These are phyloP conservation scores for Mus spretus DNA, from an alignment of 2,797 vertebrate species.

Conservation along the genomic window DNA sequence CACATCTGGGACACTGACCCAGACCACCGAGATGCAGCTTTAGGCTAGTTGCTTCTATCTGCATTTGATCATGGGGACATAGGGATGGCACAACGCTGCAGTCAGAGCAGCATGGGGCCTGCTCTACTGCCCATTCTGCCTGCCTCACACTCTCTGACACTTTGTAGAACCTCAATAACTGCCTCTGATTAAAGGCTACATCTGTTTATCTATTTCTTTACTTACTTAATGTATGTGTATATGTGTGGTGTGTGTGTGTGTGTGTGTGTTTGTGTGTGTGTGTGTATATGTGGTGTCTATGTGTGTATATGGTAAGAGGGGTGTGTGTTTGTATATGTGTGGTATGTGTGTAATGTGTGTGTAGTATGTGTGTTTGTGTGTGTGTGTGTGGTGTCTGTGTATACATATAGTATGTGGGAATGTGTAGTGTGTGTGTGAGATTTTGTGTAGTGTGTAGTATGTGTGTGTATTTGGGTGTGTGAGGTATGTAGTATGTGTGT, in stretches of 20 bases:
- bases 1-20: conserved; percentile 75
- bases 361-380: neutral
- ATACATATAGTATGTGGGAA: neutral
- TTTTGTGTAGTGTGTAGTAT: neutral
- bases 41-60: neutral
- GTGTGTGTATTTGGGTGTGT: neutral
- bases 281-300: neutral
- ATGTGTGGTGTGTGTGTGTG: too few relatives aligned
- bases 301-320: neutral
- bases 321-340: too few relatives aligned
- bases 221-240: neutral
- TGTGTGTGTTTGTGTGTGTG: neutral
- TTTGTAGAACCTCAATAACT: neutral
- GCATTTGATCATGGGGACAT: neutral
- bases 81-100: neutral
- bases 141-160: neutral
- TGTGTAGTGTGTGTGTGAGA: neutral
- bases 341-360: neutral
- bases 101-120: neutral
- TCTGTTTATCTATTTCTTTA: neutral
- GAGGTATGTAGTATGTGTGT: neutral
- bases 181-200: neutral
- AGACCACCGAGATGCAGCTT: neutral
- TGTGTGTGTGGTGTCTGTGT: neutral
- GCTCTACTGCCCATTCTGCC: neutral